Conservation (phyloP, 2,113 vertebrate genomes). For the Hyperoodon ampullatus region DNA sequence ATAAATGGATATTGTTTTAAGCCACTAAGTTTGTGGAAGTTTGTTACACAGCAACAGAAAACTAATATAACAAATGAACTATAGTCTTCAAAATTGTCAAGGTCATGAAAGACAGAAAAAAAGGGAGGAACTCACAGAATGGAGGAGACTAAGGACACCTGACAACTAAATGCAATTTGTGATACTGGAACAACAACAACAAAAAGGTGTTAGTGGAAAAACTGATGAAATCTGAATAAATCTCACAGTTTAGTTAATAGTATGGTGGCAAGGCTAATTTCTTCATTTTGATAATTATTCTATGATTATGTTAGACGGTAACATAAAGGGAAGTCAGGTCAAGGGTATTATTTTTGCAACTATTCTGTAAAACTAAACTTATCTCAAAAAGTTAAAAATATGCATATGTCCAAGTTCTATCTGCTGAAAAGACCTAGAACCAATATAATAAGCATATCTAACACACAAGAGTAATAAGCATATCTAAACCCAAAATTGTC, state of each 20-base stretch:
- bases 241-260: background rate
- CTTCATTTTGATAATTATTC: background rate
- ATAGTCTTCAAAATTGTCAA: background rate
- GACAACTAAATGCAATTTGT: background rate
- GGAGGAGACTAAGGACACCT: background rate
- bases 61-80: background rate
- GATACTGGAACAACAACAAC: background rate
- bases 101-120: background rate
- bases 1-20: background rate
- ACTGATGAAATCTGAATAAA: background rate
- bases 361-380: background rate
- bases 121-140: background rate
- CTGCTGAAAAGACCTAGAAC: background rate
- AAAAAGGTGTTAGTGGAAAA: background rate
- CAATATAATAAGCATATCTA: background rate
- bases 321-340: background rate
- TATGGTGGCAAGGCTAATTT: background rate
- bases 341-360: background rate
- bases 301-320: background rate
- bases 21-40: background rate
- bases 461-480: background rate
- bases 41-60: background rate
- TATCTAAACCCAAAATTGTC: background rate
- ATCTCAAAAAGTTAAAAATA: conserved; percentile 7
- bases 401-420: background rate